Percentiles rank a stretch among this genome's conserved stretches.
phyloP scores from a whole-genome alignment of 1,140 invertebrate genomes.

The Fopius arisanus region DNA sequence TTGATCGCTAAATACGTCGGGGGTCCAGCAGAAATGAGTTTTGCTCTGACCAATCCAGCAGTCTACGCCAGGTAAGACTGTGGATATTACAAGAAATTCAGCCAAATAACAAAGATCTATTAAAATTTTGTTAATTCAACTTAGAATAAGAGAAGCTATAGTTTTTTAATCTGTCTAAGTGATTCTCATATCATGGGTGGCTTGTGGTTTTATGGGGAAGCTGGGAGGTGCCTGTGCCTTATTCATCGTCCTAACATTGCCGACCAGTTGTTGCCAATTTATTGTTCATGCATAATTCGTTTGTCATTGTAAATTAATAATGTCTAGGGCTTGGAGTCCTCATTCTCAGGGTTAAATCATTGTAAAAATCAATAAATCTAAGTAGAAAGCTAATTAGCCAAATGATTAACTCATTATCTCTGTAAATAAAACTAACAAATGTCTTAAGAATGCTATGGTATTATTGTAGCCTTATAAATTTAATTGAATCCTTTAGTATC shows the following conservation, averaged over 20 bases:
- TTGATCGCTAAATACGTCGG: constrained; percentile 60
- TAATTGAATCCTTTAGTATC: too few relatives aligned
- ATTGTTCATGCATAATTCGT: too few relatives aligned
- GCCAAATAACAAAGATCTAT: not conserved
- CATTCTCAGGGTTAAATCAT: too few relatives aligned
- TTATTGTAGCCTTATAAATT: too few relatives aligned
- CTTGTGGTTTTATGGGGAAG: constrained; percentile 1
- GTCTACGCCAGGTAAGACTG: constrained; percentile 60
- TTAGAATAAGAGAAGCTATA: not conserved
- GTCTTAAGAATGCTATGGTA: too few relatives aligned
- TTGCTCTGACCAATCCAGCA: constrained; percentile 52
- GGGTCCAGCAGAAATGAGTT: constrained; percentile 52
- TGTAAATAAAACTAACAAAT: too few relatives aligned
- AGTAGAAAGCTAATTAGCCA: too few relatives aligned
- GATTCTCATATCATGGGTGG: not conserved
- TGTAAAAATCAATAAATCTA: too few relatives aligned
- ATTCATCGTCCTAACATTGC: not conserved
- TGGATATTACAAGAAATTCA: not conserved
- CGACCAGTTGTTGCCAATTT: too few relatives aligned
- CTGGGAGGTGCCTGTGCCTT: not conserved
- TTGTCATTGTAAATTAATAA: too few relatives aligned
- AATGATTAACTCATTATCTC: too few relatives aligned
- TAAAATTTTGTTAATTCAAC: not conserved
- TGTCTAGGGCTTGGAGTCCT: too few relatives aligned
- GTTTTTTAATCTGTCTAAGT: not conserved